Conservation (phyloP, 92 coral and sea anemone genomes). For the Palythoa caribaeorum region DNA sequence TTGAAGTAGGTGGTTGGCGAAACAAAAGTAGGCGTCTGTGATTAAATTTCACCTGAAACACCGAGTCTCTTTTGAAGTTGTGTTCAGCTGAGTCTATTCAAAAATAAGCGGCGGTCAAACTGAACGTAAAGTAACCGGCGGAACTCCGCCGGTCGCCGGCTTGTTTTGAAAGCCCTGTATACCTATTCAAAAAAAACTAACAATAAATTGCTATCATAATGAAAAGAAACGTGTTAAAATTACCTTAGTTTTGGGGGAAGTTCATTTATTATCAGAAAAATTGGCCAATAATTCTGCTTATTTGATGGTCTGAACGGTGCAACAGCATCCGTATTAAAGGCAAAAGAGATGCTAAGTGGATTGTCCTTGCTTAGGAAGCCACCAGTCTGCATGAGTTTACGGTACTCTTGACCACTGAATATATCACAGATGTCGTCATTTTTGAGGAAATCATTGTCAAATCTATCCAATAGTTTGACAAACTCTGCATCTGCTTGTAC, state of each 20-base stretch:
- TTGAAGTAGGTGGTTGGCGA: no score
- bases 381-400: constrained; percentile 62
- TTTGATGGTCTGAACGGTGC: constrained; percentile 53
- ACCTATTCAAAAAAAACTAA: not conserved
- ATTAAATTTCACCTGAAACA: no score
- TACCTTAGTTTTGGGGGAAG: constrained; percentile 69
- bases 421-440: constrained; percentile 36
- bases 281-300: constrained; percentile 66
- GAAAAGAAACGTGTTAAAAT: not conserved
- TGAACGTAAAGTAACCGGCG: no score
- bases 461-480: constrained; percentile 47
- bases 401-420: constrained; percentile 56
- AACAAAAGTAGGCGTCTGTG: no score
- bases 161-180: no score
- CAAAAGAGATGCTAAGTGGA: constrained; percentile 59
- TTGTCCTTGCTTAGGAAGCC: constrained; percentile 62
- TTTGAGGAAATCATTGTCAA: constrained; percentile 35
- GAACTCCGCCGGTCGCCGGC: no score
- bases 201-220: not conserved
- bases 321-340: constrained; percentile 64
- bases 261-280: constrained; percentile 63
- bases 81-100: no score
- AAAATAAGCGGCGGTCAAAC: no score
- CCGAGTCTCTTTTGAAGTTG: no score
- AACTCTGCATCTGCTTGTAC: constrained; percentile 42